phyloP scores from a whole-genome alignment of 2,888 invertebrate species.

The Punctoribates punctum region DNA sequence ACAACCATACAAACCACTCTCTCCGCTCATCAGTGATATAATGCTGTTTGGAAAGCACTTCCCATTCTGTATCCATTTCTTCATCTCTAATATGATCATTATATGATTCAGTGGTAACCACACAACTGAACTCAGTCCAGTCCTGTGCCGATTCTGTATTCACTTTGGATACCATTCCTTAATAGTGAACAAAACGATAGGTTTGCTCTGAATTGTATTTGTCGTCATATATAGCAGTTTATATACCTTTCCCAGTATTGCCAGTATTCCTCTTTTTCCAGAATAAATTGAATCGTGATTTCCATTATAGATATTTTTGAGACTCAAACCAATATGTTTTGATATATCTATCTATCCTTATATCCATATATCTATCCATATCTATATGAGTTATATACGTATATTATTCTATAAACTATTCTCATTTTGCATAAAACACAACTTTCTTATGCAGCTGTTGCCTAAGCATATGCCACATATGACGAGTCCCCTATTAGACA shows the following conservation, averaged over 20 bases:
- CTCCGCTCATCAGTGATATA: slow-evolving; percentile 14
- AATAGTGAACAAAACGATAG: slow-evolving; percentile 1
- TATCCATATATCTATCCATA: not conserved
- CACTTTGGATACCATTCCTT: not conserved
- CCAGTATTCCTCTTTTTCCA: not conserved
- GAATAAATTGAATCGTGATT: slow-evolving; percentile 33
- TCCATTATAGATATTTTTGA: slow-evolving; percentile 34
- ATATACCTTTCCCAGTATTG: slow-evolving; percentile 7
- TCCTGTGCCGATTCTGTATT: not conserved
- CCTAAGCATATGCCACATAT: slow-evolving; percentile 31
- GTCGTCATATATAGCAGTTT: not conserved
- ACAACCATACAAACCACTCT: not conserved
- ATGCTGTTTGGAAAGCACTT: not conserved
- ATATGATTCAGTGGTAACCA: slow-evolving; percentile 23
- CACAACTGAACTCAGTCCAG: not conserved
- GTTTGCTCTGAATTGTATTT: not conserved
- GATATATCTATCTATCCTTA: slow-evolving; percentile 20
- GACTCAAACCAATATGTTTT: slow-evolving; percentile 29
- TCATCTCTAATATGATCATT: slow-evolving; percentile 25
- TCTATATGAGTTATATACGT: slow-evolving; percentile 23
- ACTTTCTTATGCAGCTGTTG: slow-evolving; percentile 28
- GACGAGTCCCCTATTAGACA: not conserved
- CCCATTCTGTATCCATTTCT: slow-evolving; percentile 15
- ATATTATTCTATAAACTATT: slow-evolving; percentile 20
- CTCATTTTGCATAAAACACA: slow-evolving; percentile 34